Percentiles rank a stretch among this genome's conserved stretches.
phyloP scores from a whole-genome alignment of 2,797 vertebrate genomes.

The Merluccius polli region DNA sequence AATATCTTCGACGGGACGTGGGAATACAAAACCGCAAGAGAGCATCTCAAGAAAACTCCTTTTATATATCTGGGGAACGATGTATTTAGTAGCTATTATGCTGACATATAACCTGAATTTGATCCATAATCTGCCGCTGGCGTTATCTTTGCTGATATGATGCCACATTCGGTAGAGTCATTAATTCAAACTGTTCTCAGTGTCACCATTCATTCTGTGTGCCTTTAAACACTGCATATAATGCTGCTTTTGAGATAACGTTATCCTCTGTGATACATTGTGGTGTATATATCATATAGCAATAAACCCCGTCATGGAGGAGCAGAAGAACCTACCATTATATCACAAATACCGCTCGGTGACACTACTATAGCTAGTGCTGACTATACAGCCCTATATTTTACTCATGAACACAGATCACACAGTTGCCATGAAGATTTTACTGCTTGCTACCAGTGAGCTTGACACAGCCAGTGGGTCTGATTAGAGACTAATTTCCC shows the following conservation, averaged over 20 bases:
- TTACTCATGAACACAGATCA: not conserved
- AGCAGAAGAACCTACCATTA: not conserved
- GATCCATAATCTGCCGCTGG: not conserved
- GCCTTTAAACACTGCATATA: not conserved
- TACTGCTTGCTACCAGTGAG: not conserved
- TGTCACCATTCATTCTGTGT: not conserved
- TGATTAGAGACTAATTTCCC: too few species aligned
- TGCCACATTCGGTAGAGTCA: not conserved
- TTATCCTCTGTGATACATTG: not conserved
- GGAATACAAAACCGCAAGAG: not conserved
- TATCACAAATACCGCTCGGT: not conserved
- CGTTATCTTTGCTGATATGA: not conserved
- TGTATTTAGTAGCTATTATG: not conserved
- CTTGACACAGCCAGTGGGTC: not conserved
- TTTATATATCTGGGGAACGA: not conserved
- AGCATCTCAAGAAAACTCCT: not conserved
- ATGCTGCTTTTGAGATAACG: not conserved
- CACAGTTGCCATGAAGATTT: not conserved
- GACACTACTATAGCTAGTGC: not conserved
- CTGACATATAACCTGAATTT: not conserved
- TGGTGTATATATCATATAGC: not conserved
- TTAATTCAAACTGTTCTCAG: not conserved
- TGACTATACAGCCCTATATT: constrained; percentile 1
- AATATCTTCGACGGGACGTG: not conserved
- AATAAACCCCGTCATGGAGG: not conserved